phyloP scores from a whole-genome alignment of 2,888 invertebrate species.

The Phasia obesa region DNA sequence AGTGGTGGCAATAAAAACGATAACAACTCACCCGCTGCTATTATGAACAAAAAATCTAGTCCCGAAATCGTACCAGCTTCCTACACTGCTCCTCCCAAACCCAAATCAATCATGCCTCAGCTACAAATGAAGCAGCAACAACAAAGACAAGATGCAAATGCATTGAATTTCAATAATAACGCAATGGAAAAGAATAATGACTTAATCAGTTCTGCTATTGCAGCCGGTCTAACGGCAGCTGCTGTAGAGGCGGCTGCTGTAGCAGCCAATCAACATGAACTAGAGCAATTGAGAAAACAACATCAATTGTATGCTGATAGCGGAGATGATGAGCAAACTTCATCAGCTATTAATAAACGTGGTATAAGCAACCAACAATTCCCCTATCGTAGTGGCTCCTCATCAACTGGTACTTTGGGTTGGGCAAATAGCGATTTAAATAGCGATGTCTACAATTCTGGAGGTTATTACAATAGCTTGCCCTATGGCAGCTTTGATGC shows the following conservation, averaged over 20 bases:
- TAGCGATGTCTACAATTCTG: slow-evolving; percentile 51
- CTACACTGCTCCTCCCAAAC: slow-evolving; percentile 76
- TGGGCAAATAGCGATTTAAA: slow-evolving; percentile 44
- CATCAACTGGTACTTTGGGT: slow-evolving; percentile 6
- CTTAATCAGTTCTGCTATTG: slow-evolving; percentile 74
- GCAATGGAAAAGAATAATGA: slow-evolving; percentile 72
- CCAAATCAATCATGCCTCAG: slow-evolving; percentile 47
- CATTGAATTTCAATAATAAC: slow-evolving; percentile 53
- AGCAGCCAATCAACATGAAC: slow-evolving; percentile 74
- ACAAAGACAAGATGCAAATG: slow-evolving; percentile 38
- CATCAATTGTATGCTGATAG: slow-evolving; percentile 69
- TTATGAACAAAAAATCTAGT: slow-evolving; percentile 78
- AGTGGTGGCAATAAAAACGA: slow-evolving; percentile 55
- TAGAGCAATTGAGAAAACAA: slow-evolving; percentile 73
- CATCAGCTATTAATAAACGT: slow-evolving; percentile 76
- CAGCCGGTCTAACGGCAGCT: slow-evolving; percentile 74
- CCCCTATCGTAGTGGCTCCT: slow-evolving; percentile 43
- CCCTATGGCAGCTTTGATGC: slow-evolving; percentile 71
- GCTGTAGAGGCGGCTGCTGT: slow-evolving; percentile 78
- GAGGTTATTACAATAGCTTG: slow-evolving; percentile 62
- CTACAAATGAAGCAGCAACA: slow-evolving; percentile 49
- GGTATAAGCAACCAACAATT: slow-evolving; percentile 78
- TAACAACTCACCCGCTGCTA: slow-evolving; percentile 65
- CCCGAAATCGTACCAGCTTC: slow-evolving; percentile 80
- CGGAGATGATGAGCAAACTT: slow-evolving; percentile 71